Evolutionary conservation across 2,113 vertebrate species (phyloP).

Genomic region (Halcyon senegalensis): DNA sequence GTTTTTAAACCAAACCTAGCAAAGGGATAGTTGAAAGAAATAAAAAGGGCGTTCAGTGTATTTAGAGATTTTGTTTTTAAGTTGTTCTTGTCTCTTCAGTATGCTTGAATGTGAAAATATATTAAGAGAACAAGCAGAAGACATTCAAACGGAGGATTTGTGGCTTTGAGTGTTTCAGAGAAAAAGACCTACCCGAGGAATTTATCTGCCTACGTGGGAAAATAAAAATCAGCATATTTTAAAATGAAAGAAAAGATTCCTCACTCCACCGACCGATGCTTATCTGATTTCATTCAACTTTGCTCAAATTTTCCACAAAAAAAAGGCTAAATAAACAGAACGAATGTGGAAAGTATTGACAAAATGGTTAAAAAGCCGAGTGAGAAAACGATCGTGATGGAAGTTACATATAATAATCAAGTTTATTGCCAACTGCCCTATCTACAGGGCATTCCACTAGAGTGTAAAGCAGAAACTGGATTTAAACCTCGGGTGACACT

Average conservation of each 20-base stretch:
- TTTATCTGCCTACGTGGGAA: not conserved
- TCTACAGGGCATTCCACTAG: not conserved
- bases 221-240: not conserved
- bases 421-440: not conserved
- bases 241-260: not conserved
- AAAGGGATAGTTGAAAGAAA: not conserved
- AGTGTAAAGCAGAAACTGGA: not conserved
- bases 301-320: constrained; percentile 7
- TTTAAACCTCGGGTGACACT: not conserved
- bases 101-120: not conserved
- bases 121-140: not conserved
- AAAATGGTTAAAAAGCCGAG: not conserved
- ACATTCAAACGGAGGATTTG: not conserved
- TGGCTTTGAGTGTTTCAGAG: not conserved
- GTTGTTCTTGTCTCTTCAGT: not conserved
- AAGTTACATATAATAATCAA: not conserved
- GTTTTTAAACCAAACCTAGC: not conserved
- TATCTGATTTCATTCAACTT: not conserved
- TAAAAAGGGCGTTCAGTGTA: fast-evolving
- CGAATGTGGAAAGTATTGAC: not conserved
- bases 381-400: not conserved
- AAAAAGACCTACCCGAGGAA: not conserved
- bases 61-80: not conserved
- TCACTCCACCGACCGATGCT: not conserved
- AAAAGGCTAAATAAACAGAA: not conserved